A percentile compares a stretch with the other conserved stretches of the same genome.
Evolutionary conservation across 2,888 invertebrate genomes (phyloP).

Genomic region (Agriopis marginaria): DNA sequence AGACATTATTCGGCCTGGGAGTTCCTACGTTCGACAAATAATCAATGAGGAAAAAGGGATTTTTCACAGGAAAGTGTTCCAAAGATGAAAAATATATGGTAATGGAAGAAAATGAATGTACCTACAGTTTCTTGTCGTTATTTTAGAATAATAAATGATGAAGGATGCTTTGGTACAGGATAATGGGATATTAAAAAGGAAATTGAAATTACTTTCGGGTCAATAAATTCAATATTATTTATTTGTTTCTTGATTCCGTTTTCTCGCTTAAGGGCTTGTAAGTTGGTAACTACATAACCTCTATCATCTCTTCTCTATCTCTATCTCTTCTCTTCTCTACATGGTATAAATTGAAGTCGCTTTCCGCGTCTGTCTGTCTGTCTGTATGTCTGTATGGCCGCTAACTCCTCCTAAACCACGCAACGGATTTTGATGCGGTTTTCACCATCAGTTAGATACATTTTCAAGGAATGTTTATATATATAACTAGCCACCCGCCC

Average conservation of each 20-base stretch:
- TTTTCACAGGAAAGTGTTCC: slow-evolving; percentile 16
- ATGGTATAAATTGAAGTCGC: too few relatives aligned
- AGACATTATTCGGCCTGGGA: slow-evolving; percentile 15
- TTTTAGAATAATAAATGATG: slow-evolving; percentile 29
- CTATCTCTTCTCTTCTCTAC: too few relatives aligned
- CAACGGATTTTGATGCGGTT: too few relatives aligned
- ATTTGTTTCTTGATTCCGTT: neutral
- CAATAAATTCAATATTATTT: slow-evolving; percentile 16
- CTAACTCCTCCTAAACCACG: too few relatives aligned
- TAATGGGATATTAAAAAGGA: slow-evolving; percentile 27
- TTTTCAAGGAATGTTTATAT: too few relatives aligned
- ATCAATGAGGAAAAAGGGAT: slow-evolving; percentile 23
- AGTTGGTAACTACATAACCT: too few relatives aligned
- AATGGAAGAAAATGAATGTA: slow-evolving; percentile 24
- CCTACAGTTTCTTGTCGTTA: slow-evolving; percentile 16
- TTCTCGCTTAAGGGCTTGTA: too few relatives aligned
- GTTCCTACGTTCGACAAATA: slow-evolving; percentile 13
- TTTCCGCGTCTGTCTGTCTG: too few relatives aligned
- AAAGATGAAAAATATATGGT: slow-evolving; percentile 24
- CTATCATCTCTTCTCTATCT: too few relatives aligned
- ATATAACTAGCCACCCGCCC: too few relatives aligned
- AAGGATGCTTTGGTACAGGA: slow-evolving; percentile 13
- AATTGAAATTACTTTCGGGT: slow-evolving; percentile 21
- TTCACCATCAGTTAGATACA: too few relatives aligned
- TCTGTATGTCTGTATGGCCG: too few relatives aligned